Evolutionary conservation across 2,888 invertebrate genomes (phyloP).

Genomic region (Spialia ferax): DNA sequence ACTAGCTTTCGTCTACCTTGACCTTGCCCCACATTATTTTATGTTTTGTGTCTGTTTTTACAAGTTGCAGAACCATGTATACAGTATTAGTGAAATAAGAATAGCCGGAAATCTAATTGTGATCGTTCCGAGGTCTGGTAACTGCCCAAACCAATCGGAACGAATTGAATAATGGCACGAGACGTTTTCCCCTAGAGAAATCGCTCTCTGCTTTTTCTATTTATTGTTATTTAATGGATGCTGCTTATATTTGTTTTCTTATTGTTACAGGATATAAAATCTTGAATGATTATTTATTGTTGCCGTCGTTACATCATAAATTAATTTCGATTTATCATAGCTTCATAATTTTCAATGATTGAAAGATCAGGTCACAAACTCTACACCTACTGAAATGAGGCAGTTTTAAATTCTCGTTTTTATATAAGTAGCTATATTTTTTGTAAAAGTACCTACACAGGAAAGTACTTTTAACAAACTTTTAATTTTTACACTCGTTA

Average conservation of each 20-base stretch:
- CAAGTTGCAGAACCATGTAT: neutral
- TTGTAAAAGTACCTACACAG: too few relatives aligned
- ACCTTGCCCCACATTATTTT: neutral
- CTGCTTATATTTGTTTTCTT: neutral
- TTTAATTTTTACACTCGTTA: too few relatives aligned
- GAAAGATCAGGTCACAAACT: too few relatives aligned
- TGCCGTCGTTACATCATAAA: too few relatives aligned
- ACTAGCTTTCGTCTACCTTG: neutral
- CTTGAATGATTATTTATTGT: too few relatives aligned
- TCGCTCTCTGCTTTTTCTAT: conserved; percentile 52
- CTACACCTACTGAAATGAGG: too few relatives aligned
- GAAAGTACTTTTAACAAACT: too few relatives aligned
- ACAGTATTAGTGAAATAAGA: neutral
- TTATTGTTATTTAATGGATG: neutral
- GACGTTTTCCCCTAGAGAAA: conserved; percentile 53
- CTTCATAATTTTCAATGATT: too few relatives aligned
- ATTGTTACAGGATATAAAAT: too few relatives aligned
- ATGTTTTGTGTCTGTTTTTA: neutral
- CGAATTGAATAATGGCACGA: conserved; percentile 43
- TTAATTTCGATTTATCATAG: too few relatives aligned
- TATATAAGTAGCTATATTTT: too few relatives aligned
- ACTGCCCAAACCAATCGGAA: conserved; percentile 15
- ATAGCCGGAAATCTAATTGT: conserved; percentile 4
- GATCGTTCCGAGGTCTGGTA: neutral
- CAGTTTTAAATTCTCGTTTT: too few relatives aligned